These are phyloP conservation scores for Callaeas wilsoni DNA, from an alignment of 2,113 vertebrate genomes.

Conservation along the genomic window DNA sequence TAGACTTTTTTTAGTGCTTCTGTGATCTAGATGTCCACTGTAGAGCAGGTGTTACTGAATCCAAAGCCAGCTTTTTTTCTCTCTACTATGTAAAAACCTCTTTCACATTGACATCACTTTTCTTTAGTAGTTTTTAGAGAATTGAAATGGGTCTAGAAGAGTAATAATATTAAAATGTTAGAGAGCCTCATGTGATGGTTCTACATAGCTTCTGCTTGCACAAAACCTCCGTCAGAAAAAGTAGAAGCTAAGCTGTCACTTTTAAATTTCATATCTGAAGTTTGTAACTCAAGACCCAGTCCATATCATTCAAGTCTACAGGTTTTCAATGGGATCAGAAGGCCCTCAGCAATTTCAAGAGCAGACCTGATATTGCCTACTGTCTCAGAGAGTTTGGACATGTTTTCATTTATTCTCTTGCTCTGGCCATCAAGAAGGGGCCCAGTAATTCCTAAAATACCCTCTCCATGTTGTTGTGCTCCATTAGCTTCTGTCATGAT, in stretches of 20 bases:
- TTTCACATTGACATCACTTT: neutral
- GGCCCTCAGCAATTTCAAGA: neutral
- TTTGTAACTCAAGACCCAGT: neutral
- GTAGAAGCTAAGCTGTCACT: neutral
- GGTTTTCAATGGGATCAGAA: neutral
- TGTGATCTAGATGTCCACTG: neutral
- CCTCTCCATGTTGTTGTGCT: neutral
- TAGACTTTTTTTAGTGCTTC: neutral
- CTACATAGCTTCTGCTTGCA: neutral
- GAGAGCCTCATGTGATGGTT: neutral
- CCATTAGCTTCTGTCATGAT: neutral
- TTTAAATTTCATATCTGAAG: neutral
- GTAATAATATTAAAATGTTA: neutral
- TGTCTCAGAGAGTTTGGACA: neutral
- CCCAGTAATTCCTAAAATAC: neutral
- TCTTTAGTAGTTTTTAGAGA: neutral
- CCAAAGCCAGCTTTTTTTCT: neutral
- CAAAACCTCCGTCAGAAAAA: neutral
- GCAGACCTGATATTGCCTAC: neutral
- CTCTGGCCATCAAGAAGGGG: neutral
- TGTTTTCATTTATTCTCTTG: neutral
- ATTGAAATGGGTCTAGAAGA: neutral
- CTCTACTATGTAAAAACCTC: neutral
- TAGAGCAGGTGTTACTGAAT: neutral
- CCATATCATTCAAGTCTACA: neutral